Evolutionary conservation across 1,140 invertebrate species (phyloP), one percentile per base, ranked within the genome.

Genomic region (Acyrthosiphon pisum): DNA sequence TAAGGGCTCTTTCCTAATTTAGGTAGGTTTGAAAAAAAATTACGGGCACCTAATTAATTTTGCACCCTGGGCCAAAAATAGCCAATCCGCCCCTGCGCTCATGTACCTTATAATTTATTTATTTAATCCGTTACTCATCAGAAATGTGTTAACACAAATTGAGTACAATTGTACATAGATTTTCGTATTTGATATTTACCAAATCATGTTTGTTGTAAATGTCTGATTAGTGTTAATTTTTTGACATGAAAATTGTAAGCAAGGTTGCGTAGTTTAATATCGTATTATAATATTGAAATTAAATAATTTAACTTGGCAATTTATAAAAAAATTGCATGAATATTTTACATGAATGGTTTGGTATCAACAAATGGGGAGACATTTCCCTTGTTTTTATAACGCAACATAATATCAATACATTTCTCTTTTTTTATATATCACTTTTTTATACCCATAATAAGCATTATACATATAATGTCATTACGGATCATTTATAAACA

Each of bases 241-340:
- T 30, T 30, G 11, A 9, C 4, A 68, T 68, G 0, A 18, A 68
- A 68, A 68, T 68, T n/a, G 4, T 68, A 18, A 6, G 14, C 0
- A 18, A 68, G 9, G 14, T n/a, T 68, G 11, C 60, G 0, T 68
- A n/a, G 6, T n/a, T 68, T 68, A 68, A 68, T 68, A n/a, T 68
- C 14, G n/a, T 18, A 68, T 68, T 18, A 18, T 68, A 68, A 18
- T 18, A 68, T n/a, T 23, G 23, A 53, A n/a, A 68, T 68, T 30
- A n/a, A 68, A n/a, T 68, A 68, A 68, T 68, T 68, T 68, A 68
- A 68, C 60, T 68, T 68, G 60, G 30, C n/a, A 68, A 68, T 68
- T n/a, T n/a, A 18, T n/a, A 53, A 60, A 68, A 56, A 68, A n/a
- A 68, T n/a, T 68, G 14, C 4, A 68, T 68, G 30, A 68, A 68